Base-by-base conservation (phyloP, 1,140 invertebrate species). In the Halictus rubicundus region DNA sequence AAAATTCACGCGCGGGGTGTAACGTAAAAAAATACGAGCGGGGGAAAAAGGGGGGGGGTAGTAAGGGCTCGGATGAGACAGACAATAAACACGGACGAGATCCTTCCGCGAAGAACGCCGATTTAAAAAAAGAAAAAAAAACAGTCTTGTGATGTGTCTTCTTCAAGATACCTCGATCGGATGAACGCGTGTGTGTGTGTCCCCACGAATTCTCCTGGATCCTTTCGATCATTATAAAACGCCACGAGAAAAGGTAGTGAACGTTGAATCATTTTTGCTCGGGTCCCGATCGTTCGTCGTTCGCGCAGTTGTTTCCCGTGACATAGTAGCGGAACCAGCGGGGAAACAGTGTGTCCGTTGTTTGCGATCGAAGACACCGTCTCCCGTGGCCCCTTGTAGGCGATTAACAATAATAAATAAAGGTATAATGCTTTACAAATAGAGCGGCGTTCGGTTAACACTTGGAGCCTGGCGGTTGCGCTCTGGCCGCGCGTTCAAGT, bases 71-170 rank as follows among this genome's bases (percentile, higher is more conserved):
- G 27, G 37, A 19, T 52, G 19, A 23, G 16, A 49, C 32, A 23
- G 70, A 81, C 64, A 49, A 66, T 69, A 49, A 65, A 70, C 37
- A 84, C 25, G 49, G 61, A 69, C 66, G 75, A 83, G 65, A 84
- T 84, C 81, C 61, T 81, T 85, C 70, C 81, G 74, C 83, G 83
- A 84, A 72, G 83, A 87, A 88, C 82, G 85, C 84, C 86, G 89
- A 89, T 90, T 52, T 87, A 81, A 88, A 83, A 91, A 91, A 46
- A 16, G 65, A 88, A 90, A 92, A 46, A 16, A 74, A 88, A 90
- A 92, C 90, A 90, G 91, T 91, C 90, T 91, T 92, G 83, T 89
- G 84, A 89, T 86, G 87, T 85, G 87, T 54, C 68, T 68, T 66
- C 21, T 10, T 52, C 14, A 52, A 66, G 39, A 32, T 57, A 63